Evolutionary conservation across 2,113 vertebrate genomes (phyloP), one percentile per base, ranked within the genome.

Genomic region (Physeter macrocephalus): DNA sequence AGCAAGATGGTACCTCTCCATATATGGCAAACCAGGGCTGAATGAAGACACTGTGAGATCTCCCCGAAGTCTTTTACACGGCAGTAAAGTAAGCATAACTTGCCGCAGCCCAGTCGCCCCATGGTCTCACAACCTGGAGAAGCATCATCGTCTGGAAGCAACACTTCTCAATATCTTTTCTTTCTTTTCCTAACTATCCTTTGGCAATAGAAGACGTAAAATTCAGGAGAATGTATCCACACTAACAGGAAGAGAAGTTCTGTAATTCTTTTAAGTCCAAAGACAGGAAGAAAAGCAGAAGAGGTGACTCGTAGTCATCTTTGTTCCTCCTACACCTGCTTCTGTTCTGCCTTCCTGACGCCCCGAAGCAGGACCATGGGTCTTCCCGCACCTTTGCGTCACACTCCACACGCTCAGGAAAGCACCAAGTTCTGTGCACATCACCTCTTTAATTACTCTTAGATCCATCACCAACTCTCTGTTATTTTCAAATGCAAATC

Each of bases 311-410:
- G 31, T 18, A 14, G 21, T 67, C 8, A 74, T 59, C 14, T 15
- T 54, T 66, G 57, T 64, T 13, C 18, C 31, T 72, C 11, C 23
- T 17, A 15, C 1, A 11, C 10, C 39, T 36, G 31, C 41, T 75
- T 54, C 27, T 80, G 8, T 27, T 80, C 4, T 9, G 84, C 21
- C 15, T 75, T 1, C 49, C 0, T 34, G 67, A 75, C 3, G 6
- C 20, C 8, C 34, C 3, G 0, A 14, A 20, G 17, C 31, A n/a
- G 7, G 23, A 31, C 5, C 3, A 6, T 20, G 3, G 12, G 2
- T 36, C 27, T 39, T n/a, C 39, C 43, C 39, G 36, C n/a, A 52
- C 6, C 4, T 69, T 0, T 81, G 13, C 4, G 1, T 46, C 12
- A 41, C 6, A 1, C 36, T 15, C 20, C 18, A 23, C 21, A 20